A percentile compares a stretch with the other conserved stretches of the same genome.
These are phyloP conservation scores for Phymatocera aterrima DNA, from an alignment of 2,888 invertebrate species.

Conservation along the genomic window DNA sequence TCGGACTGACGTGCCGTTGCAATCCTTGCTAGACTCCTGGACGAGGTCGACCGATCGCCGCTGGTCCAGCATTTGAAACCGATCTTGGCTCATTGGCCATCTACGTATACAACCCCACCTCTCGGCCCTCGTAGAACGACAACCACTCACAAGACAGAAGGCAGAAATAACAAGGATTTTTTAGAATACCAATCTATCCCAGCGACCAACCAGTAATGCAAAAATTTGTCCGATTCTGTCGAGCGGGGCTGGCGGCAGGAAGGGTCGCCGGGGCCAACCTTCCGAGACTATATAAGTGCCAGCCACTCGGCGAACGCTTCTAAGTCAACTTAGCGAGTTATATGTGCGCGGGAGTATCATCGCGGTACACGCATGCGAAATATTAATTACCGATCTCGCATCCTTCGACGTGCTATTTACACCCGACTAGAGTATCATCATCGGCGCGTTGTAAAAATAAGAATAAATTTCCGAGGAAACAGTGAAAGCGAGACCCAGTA, in stretches of 20 bases:
- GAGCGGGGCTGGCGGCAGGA: constrained; percentile 46
- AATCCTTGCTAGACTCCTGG: constrained; percentile 9
- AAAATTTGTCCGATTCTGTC: constrained; percentile 30
- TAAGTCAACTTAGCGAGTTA: constrained; percentile 33
- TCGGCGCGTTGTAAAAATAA: neutral
- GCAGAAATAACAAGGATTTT: constrained; percentile 43
- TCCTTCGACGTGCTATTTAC: neutral
- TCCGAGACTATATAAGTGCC: constrained; percentile 42
- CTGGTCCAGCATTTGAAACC: constrained; percentile 31
- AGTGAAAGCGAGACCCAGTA: neutral
- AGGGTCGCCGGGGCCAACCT: constrained; percentile 55
- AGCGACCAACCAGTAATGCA: constrained; percentile 48
- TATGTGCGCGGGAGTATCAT: constrained; percentile 37
- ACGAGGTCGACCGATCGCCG: neutral
- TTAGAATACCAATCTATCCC: constrained; percentile 42
- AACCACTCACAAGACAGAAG: constrained; percentile 42
- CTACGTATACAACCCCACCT: constrained; percentile 18
- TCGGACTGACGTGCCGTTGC: constrained; percentile 4
- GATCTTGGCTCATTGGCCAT: constrained; percentile 30
- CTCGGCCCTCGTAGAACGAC: neutral
- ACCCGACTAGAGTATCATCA: neutral
- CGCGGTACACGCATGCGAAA: constrained; percentile 4
- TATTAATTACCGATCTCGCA: constrained; percentile 20
- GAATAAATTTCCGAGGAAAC: neutral
- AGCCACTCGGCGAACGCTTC: constrained; percentile 31